Evolutionary conservation across 1,140 invertebrate species (phyloP).

Genomic region (Varroa destructor): DNA sequence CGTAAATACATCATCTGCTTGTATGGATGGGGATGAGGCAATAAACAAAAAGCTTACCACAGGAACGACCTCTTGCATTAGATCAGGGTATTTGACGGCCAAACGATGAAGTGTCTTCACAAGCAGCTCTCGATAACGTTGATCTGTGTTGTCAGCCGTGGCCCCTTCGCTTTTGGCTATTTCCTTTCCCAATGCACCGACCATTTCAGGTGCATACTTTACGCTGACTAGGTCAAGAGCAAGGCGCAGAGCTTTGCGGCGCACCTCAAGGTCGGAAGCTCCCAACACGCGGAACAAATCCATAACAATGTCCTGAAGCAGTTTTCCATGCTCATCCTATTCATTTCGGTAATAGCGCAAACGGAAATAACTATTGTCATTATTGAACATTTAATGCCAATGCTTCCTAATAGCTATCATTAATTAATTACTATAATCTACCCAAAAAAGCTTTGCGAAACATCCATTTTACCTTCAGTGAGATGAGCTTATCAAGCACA

Average conservation of each 20-base stretch:
- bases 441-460: constrained; percentile 55
- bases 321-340: constrained; percentile 20
- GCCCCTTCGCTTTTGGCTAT: constrained; percentile 64
- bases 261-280: constrained; percentile 78
- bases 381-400: too few species aligned
- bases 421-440: too few species aligned
- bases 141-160: constrained; percentile 69
- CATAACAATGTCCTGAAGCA: constrained; percentile 74
- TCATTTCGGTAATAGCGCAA: not conserved
- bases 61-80: constrained; percentile 80
- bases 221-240: constrained; percentile 84
- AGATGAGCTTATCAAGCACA: constrained; percentile 82
- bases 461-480: constrained; percentile 78
- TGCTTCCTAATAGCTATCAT: too few species aligned
- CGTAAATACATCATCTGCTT: too few species aligned
- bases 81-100: constrained; percentile 95
- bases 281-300: constrained; percentile 81
- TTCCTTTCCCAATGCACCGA: constrained; percentile 83
- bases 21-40: too few species aligned
- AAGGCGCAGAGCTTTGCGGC: constrained; percentile 49
- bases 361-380: not conserved
- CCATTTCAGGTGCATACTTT: constrained; percentile 64
- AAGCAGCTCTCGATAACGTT: constrained; percentile 86
- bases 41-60: constrained; percentile 45
- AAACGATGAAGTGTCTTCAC: constrained; percentile 87